Conservation (phyloP, 2,797 vertebrate species). For the Sciurus carolinensis region DNA sequence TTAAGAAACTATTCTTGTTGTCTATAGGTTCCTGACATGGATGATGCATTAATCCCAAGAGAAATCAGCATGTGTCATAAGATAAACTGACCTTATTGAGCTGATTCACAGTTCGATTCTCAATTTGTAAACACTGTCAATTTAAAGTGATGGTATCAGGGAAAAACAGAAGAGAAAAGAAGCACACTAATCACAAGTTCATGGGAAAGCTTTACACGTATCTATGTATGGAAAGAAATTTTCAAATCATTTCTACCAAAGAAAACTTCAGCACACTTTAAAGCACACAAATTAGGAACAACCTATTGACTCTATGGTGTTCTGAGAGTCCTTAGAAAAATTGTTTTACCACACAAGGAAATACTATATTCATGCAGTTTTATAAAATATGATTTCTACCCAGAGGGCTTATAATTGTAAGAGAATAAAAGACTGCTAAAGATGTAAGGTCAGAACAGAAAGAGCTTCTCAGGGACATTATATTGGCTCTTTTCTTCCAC, state of each 20-base stretch:
- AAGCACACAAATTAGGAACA: background rate
- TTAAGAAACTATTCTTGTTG: slow-evolving; percentile 62
- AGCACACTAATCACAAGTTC: background rate
- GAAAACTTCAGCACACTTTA: slow-evolving; percentile 8
- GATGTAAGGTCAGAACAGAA: background rate
- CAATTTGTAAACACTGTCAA: slow-evolving; percentile 61
- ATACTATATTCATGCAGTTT: background rate
- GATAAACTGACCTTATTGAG: slow-evolving; percentile 15
- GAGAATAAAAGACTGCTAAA: slow-evolving; percentile 16
- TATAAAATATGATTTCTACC: slow-evolving; percentile 34
- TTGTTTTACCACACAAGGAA: background rate
- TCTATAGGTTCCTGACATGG: background rate
- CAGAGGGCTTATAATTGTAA: background rate
- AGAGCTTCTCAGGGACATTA: slow-evolving; percentile 12
- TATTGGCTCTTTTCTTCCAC: background rate
- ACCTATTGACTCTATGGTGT: background rate
- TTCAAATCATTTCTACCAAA: background rate
- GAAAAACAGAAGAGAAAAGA: background rate
- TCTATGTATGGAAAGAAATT: background rate
- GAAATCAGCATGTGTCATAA: slow-evolving; percentile 5
- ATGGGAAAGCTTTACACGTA: background rate
- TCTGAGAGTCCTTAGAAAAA: slow-evolving; percentile 13
- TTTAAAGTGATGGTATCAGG: background rate
- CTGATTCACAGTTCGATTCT: background rate
- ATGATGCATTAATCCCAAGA: slow-evolving; percentile 25